Evolutionary conservation across 2,797 vertebrate species (phyloP).

Genomic region (Gallinago solitaria): DNA sequence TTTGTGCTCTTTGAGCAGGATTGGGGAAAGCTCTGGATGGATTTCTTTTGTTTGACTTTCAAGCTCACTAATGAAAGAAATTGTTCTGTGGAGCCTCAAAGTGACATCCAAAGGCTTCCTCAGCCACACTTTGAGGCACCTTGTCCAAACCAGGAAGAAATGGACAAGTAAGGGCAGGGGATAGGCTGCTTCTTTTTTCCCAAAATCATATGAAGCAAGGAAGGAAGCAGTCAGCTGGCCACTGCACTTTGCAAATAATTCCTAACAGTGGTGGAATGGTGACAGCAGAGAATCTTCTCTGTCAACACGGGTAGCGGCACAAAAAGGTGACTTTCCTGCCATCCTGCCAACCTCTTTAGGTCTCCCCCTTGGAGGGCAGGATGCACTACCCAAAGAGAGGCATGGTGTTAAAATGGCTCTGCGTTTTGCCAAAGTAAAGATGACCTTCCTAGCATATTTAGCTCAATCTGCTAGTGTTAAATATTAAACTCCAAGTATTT

Average conservation of each 20-base stretch:
- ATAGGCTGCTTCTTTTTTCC: neutral
- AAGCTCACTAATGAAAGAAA: constrained; percentile 29
- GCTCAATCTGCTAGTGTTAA: neutral
- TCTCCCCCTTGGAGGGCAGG: neutral
- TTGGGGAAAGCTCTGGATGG: neutral
- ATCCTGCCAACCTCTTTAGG: neutral
- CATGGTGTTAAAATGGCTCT: neutral
- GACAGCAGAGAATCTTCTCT: neutral
- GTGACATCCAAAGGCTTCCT: neutral
- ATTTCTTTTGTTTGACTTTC: constrained; percentile 57
- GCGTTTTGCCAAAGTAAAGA: neutral
- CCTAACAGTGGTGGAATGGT: rapidly evolving
- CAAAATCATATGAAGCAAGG: neutral
- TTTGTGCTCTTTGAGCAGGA: constrained; percentile 32
- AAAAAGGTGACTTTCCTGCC: neutral
- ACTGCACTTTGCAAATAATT: neutral
- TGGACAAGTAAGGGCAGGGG: neutral
- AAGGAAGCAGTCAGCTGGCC: neutral
- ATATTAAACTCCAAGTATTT: neutral
- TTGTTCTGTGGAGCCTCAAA: neutral
- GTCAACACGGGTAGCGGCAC: neutral
- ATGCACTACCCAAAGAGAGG: neutral
- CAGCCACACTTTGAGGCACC: neutral
- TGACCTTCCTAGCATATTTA: neutral
- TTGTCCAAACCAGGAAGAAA: neutral